phyloP scores from a whole-genome alignment of 2,888 invertebrate species.

The Brachypterus glaber region DNA sequence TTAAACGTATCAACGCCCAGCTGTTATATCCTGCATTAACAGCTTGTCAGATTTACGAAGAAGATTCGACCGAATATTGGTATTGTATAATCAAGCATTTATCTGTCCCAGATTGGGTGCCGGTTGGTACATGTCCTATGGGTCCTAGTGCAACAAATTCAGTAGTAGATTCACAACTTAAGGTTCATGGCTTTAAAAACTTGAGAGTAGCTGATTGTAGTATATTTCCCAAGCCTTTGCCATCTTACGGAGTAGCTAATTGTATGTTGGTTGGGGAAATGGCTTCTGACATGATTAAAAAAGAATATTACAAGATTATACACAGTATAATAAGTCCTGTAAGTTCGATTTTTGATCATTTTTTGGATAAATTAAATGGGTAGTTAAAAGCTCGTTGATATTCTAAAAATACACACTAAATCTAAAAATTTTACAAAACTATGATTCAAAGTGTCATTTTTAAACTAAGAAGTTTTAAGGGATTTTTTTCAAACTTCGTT shows the following conservation, averaged over 20 bases:
- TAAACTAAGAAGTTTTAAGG: too few relatives aligned
- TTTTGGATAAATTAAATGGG: too few relatives aligned
- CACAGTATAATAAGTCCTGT: too few relatives aligned
- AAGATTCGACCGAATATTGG: slow-evolving; percentile 49
- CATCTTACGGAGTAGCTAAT: slow-evolving; percentile 57
- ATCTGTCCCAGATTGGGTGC: slow-evolving; percentile 55
- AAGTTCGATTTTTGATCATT: too few relatives aligned
- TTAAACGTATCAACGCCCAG: slow-evolving; percentile 43
- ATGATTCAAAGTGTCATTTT: too few relatives aligned
- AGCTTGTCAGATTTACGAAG: slow-evolving; percentile 40
- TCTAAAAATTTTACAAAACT: too few relatives aligned
- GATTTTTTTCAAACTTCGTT: too few relatives aligned
- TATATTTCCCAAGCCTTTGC: slow-evolving; percentile 49
- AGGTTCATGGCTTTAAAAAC: slow-evolving; percentile 47
- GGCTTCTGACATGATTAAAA: slow-evolving; percentile 52
- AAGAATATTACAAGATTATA: too few relatives aligned
- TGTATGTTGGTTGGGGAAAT: slow-evolving; percentile 60
- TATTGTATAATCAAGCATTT: slow-evolving; percentile 29
- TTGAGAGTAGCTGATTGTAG: slow-evolving; percentile 56
- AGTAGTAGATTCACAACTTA: slow-evolving; percentile 51
- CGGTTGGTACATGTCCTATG: slow-evolving; percentile 59
- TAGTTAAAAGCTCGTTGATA: too few relatives aligned
- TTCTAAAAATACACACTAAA: too few relatives aligned
- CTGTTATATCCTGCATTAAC: slow-evolving; percentile 1
- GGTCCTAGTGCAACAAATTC: slow-evolving; percentile 47